Evolutionary conservation across 2,888 invertebrate species (phyloP), one percentile per base, ranked within the genome.

Genomic region (Adelognathus sp.): DNA sequence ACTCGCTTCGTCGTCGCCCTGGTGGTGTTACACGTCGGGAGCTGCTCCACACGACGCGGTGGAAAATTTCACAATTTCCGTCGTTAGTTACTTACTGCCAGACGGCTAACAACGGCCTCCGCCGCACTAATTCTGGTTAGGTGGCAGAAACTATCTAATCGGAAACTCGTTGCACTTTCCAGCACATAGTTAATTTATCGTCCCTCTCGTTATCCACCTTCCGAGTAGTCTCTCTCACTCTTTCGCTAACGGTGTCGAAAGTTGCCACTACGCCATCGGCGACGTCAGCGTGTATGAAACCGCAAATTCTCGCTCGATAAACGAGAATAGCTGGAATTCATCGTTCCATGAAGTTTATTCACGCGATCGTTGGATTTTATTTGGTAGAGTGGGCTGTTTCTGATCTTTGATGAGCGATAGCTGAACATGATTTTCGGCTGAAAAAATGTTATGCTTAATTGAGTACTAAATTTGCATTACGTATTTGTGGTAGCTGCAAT

Each of bases 1-100:
- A 3, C 21, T 72, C 56, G 21, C 39, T n/a, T n/a, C n/a, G n/a
- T n/a, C n/a, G n/a, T n/a, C 50, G 61, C 54, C 33, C 16, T 31
- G 44, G 18, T 29, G 41, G 39, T 27, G 66, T 61, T 71, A 60
- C 29, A 66, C n/a, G n/a, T 21, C 18, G 36, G 50, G 44, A 36
- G 46, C 44, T 27, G n/a, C n/a, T 44, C 24, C 6, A 31, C 46
- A 41, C 52, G 36, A 29, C 18, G 18, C 24, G 66, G 60, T 52
- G 67, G n/a, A 71, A 66, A 72, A 81, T 82, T 79, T 61, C 36
- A 70, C 52, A 76, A 81, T 82, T 82, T 80, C 31, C 54, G 74
- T 73, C 78, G 75, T 81, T 81, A 82, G 64, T 82, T 78, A 82
- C 77, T 82, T 82, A 81, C 71, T 11, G 18, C 63, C 58, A 64